phyloP scores from a whole-genome alignment of 2,113 vertebrate species.

The Mus musculus region DNA sequence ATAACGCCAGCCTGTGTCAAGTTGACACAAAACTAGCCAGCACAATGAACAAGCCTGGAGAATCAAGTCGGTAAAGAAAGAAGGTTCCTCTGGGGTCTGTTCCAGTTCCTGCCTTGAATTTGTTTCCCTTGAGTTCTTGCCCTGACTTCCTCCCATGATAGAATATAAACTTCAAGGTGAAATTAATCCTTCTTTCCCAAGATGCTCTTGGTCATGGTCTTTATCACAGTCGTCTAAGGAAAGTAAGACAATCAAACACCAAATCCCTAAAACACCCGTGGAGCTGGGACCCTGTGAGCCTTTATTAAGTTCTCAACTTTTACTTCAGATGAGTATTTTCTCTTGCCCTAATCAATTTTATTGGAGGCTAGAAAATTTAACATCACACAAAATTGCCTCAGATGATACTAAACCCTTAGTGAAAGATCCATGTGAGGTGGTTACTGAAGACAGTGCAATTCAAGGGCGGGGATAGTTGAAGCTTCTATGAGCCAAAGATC shows the following conservation, averaged over 20 bases:
- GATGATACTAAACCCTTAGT: background rate
- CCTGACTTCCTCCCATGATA: background rate
- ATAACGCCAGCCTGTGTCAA: too few species aligned
- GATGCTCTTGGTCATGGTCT: background rate
- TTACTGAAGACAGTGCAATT: background rate
- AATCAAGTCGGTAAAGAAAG: background rate
- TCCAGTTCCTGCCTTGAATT: background rate
- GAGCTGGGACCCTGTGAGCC: background rate
- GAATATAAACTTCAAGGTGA: background rate
- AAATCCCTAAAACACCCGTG: background rate
- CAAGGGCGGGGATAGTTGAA: background rate
- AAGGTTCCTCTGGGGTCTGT: background rate
- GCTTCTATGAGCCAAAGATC: background rate
- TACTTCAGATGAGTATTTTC: background rate
- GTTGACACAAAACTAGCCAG: too few species aligned
- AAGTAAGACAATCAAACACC: background rate
- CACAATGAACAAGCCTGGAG: background rate
- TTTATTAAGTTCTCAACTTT: background rate
- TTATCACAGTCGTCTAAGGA: background rate
- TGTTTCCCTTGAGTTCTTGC: background rate
- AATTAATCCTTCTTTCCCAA: background rate
- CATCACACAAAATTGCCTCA: background rate
- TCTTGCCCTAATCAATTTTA: background rate
- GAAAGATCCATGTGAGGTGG: background rate
- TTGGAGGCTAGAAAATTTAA: background rate